phyloP scores from a whole-genome alignment of 2,888 invertebrate genomes.

The Drosophila pseudotakahashii region DNA sequence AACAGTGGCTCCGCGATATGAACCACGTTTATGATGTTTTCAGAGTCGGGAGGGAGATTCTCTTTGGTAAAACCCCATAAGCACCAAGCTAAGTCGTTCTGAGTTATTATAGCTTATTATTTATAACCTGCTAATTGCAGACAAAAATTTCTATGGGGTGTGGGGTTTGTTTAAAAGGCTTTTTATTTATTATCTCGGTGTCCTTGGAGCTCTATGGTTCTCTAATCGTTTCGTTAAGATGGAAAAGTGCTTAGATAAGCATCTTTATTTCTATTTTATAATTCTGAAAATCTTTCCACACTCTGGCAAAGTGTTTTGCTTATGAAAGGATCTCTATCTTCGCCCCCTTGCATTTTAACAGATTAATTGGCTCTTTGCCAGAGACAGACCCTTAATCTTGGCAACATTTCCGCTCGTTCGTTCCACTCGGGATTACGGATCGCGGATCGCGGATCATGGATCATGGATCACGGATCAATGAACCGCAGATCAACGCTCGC shows the following conservation, averaged over 20 bases:
- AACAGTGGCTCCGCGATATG: no score
- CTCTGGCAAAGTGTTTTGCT: background rate
- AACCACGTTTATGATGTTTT: background rate
- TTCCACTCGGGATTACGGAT: no score
- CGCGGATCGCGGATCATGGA: constrained; percentile 20
- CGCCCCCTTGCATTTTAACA: no score
- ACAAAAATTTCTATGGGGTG: background rate
- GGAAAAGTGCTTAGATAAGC: background rate
- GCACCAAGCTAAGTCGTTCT: background rate
- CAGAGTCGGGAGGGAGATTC: background rate
- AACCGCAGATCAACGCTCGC: constrained; percentile 23
- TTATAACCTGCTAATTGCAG: constrained; percentile 13
- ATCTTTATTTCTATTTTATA: no score
- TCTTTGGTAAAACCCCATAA: background rate
- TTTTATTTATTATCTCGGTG: background rate
- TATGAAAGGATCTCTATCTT: background rate
- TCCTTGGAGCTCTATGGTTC: background rate
- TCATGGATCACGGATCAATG: constrained; percentile 26
- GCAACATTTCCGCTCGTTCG: background rate
- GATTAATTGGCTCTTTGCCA: background rate
- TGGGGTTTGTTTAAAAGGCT: background rate
- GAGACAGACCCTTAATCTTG: background rate
- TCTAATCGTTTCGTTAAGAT: background rate
- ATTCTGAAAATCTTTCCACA: background rate
- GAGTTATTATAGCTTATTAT: background rate